A percentile compares a stretch with the other conserved stretches of the same genome.
Evolutionary conservation across 2,113 vertebrate species (phyloP).

Genomic region (Pardalotus punctatus): DNA sequence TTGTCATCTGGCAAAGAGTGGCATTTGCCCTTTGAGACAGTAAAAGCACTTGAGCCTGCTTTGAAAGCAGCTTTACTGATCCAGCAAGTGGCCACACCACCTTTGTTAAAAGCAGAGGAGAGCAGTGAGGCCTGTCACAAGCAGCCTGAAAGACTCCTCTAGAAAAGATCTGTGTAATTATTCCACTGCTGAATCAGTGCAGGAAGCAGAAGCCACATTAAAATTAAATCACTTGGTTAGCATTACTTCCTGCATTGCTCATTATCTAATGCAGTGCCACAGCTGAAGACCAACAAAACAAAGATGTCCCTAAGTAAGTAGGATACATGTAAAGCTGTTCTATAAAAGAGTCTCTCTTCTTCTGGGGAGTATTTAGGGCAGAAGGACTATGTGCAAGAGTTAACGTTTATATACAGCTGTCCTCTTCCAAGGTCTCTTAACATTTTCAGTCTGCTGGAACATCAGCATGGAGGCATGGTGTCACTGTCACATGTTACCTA

Average conservation of each 20-base stretch:
- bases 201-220: constrained; percentile 7
- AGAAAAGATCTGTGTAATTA: constrained; percentile 1
- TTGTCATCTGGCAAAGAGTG: background rate
- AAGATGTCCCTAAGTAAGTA: background rate
- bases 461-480: background rate
- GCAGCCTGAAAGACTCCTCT: background rate
- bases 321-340: background rate
- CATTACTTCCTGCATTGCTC: background rate
- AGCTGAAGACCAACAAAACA: background rate
- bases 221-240: constrained; percentile 12
- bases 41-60: background rate
- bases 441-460: background rate
- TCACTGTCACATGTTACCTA: background rate
- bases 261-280: background rate
- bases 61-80: background rate
- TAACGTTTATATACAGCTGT: background rate
- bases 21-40: background rate
- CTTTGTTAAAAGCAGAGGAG: background rate
- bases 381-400: background rate
- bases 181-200: background rate
- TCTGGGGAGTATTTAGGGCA: background rate
- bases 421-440: background rate
- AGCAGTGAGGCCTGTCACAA: background rate
- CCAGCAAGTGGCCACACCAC: background rate
- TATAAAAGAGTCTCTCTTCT: background rate